Evolutionary conservation across 1,140 invertebrate genomes (phyloP).

Genomic region (Steinernema feltiae): DNA sequence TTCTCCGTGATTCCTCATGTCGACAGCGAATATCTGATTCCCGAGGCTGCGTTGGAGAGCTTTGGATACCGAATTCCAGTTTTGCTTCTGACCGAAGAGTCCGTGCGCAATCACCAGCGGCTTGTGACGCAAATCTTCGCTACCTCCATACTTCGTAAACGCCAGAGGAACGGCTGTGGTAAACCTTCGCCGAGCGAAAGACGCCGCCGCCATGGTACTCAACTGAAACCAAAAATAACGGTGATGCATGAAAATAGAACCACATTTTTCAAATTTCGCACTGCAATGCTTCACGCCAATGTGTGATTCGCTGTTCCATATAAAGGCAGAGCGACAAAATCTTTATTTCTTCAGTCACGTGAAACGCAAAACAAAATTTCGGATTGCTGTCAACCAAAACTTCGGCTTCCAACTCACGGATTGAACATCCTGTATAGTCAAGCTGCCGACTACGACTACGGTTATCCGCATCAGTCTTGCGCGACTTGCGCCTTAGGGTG

Average conservation of each 20-base stretch:
- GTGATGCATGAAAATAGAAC: too few relatives aligned
- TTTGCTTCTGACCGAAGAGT: slow-evolving; percentile 46
- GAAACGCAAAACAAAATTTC: too few relatives aligned
- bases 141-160: neutral
- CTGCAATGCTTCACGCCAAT: neutral
- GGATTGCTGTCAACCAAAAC: too few relatives aligned
- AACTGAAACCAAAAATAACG: neutral
- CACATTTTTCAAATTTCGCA: too few relatives aligned
- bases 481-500: too few relatives aligned
- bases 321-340: too few relatives aligned
- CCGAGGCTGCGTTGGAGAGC: slow-evolving; percentile 38
- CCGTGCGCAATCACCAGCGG: slow-evolving; percentile 39
- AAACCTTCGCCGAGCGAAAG: neutral
- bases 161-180: neutral
- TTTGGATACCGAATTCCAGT: slow-evolving; percentile 51
- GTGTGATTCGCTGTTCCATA: neutral
- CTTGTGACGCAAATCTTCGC: neutral
- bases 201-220: neutral
- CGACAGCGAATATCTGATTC: slow-evolving; percentile 43
- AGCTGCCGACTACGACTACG: too few relatives aligned
- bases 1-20: slow-evolving; percentile 48
- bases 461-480: too few relatives aligned
- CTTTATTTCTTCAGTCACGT: too few relatives aligned
- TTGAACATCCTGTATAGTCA: too few relatives aligned
- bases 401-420: too few relatives aligned